phyloP scores from a whole-genome alignment of 53 echinoderm and acorn worm species.

The Astropecten irregularis region DNA sequence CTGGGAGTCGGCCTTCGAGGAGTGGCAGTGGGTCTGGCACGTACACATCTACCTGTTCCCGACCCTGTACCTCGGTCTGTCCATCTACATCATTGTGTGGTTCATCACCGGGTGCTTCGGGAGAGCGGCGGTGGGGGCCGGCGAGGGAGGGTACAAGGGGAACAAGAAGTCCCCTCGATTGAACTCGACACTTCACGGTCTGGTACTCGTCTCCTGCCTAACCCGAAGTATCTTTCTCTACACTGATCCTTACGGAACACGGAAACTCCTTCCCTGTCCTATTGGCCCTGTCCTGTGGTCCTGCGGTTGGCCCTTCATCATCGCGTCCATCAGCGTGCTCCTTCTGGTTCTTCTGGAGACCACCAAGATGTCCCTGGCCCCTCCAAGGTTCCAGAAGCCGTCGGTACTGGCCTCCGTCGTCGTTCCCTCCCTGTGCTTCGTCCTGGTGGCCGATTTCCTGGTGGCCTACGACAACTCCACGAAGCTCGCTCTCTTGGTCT shows the following conservation, averaged over 20 bases:
- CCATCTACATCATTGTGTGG: constrained; percentile 49
- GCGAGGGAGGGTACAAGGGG: constrained; percentile 11
- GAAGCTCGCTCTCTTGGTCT: constrained; percentile 59
- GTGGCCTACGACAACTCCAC: constrained; percentile 69
- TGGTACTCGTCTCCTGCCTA: constrained; percentile 58
- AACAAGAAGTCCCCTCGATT: constrained; percentile 43
- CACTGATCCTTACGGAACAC: constrained; percentile 71
- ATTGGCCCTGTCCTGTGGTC: constrained; percentile 75
- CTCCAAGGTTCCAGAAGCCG: constrained; percentile 69
- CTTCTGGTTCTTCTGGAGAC: constrained; percentile 76
- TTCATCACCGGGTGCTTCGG: constrained; percentile 16
- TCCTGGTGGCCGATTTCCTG: constrained; percentile 69
- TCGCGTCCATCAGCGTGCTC: constrained; percentile 71
- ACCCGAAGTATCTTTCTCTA: constrained; percentile 63
- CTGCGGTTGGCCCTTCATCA: constrained; percentile 72
- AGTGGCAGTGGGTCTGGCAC: constrained; percentile 61
- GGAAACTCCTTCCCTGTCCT: constrained; percentile 60
- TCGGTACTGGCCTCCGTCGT: constrained; percentile 57
- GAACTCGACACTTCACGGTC: constrained; percentile 57
- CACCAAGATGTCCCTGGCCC: constrained; percentile 68
- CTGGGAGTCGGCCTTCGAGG: constrained; percentile 57
- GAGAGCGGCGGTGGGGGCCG: too few species aligned
- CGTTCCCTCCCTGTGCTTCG: constrained; percentile 57
- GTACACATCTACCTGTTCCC: constrained; percentile 65
- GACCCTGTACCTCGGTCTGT: constrained; percentile 44